Conservation (phyloP, 2,797 vertebrate genomes). For the Trematomus bernacchii region DNA sequence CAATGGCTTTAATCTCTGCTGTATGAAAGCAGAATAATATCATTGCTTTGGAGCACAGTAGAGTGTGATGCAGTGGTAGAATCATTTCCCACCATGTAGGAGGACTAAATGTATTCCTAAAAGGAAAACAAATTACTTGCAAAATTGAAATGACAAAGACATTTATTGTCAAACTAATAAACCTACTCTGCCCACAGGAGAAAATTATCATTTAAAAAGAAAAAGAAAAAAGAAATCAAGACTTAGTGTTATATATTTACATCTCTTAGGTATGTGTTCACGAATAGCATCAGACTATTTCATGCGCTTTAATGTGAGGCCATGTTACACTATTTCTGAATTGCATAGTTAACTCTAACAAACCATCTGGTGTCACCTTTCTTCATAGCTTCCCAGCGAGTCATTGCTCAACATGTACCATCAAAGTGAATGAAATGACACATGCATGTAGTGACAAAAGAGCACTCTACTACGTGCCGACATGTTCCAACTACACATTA, state of each 20-base stretch:
- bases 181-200: neutral
- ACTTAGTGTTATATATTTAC: neutral
- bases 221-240: neutral
- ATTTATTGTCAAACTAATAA: neutral
- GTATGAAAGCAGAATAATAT: no score
- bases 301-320: neutral
- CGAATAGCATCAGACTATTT: neutral
- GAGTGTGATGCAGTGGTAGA: no score
- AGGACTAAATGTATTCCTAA: neutral
- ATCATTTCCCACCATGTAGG: no score
- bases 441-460: neutral
- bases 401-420: neutral
- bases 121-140: neutral
- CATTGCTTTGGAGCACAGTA: no score
- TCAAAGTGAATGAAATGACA: slow-evolving; percentile 4
- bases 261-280: neutral
- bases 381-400: neutral
- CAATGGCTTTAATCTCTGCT: no score
- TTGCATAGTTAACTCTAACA: neutral
- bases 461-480: neutral
- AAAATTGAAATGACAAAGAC: neutral
- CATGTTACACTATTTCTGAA: neutral
- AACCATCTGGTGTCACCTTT: neutral
- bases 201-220: neutral
- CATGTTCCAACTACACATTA: slow-evolving; percentile 14